These are phyloP conservation scores for Cephalopterus ornatus DNA, from an alignment of 2,113 vertebrate species.

Conservation along the genomic window DNA sequence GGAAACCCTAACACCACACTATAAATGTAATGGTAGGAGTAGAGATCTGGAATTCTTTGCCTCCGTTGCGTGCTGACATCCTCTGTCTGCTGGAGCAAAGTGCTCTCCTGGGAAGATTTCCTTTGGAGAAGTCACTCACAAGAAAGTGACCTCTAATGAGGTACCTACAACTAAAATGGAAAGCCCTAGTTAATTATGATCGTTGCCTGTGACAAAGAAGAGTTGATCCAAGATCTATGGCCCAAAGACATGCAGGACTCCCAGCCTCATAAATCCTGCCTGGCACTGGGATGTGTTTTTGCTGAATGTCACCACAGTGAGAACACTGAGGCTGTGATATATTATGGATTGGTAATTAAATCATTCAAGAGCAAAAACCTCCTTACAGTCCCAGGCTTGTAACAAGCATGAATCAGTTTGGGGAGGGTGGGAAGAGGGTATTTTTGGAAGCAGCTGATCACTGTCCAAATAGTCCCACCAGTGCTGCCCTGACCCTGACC, in stretches of 20 bases:
- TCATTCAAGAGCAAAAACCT: not conserved
- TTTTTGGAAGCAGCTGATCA: not conserved
- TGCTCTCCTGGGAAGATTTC: not conserved
- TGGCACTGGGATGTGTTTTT: not conserved
- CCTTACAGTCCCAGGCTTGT: not conserved
- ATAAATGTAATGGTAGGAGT: not conserved
- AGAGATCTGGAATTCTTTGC: not conserved
- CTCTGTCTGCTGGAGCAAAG: not conserved
- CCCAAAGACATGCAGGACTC: not conserved
- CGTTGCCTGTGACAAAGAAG: not conserved
- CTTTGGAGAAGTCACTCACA: not conserved
- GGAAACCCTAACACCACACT: not conserved
- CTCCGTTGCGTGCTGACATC: not conserved
- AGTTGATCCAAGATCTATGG: not conserved
- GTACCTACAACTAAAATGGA: not conserved
- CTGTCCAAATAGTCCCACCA: not conserved
- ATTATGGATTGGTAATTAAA: not conserved
- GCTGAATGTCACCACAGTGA: not conserved
- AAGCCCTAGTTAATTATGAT: not conserved
- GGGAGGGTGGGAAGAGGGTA: not conserved
- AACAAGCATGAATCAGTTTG: not conserved
- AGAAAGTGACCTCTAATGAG: conserved; percentile 16
- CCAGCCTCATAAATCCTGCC: not conserved
- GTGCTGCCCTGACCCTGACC: not conserved
- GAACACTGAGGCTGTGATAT: not conserved